Conservation (phyloP, 1,140 invertebrate species). For the Drosophila parvula region DNA sequence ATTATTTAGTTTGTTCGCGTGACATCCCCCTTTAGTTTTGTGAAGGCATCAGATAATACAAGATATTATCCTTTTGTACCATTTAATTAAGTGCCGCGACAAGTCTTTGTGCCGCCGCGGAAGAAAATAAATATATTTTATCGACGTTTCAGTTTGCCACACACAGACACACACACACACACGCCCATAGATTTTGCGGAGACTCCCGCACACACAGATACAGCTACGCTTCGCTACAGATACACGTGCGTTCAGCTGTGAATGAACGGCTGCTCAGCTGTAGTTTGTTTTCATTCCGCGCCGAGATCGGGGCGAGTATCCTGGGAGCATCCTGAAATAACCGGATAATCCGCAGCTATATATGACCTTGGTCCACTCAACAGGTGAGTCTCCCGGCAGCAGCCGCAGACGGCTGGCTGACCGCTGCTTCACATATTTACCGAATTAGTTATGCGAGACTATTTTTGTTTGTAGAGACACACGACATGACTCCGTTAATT, state of each 20-base stretch:
- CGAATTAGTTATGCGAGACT: conserved; percentile 36
- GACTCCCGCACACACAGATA: conserved; percentile 31
- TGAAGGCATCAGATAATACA: conserved; percentile 3
- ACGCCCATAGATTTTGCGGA: conserved; percentile 25
- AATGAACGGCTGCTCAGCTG: conserved; percentile 51
- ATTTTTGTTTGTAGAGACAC: conserved; percentile 47
- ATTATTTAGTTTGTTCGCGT: conserved; percentile 1
- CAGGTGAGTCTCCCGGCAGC: conserved; percentile 39
- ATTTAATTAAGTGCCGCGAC: conserved; percentile 9
- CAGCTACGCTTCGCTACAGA: conserved; percentile 33
- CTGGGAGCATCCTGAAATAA: conserved; percentile 27
- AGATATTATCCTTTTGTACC: not conserved
- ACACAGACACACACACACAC: conserved; percentile 9
- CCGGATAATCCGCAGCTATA: conserved; percentile 23
- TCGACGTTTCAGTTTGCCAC: conserved; percentile 50
- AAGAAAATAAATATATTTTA: conserved; percentile 34
- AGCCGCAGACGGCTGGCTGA: not conserved
- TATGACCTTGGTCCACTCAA: conserved; percentile 45
- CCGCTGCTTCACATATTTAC: conserved; percentile 8
- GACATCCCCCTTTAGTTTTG: conserved; percentile 8
- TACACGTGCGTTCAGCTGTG: conserved; percentile 71
- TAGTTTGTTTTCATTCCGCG: conserved; percentile 70
- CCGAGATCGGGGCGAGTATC: conserved; percentile 38
- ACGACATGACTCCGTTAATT: conserved; percentile 42
- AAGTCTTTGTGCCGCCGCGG: conserved; percentile 27